Percentiles rank a stretch among this genome's conserved stretches.
phyloP scores from a whole-genome alignment of 2,113 vertebrate species.

The Aegotheles bennettii region DNA sequence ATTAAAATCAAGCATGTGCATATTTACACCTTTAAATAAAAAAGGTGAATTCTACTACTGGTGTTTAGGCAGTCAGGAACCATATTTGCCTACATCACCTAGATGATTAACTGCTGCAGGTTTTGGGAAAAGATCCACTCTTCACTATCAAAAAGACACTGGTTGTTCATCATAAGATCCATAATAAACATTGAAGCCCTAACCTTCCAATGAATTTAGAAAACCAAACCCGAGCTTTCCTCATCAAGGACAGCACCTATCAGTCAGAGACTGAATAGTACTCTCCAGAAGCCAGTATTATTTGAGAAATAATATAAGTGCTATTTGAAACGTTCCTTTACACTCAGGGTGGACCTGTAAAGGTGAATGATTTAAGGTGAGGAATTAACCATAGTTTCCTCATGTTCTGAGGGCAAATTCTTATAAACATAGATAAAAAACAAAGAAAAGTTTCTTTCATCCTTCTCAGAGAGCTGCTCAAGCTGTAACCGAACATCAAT shows the following conservation, averaged over 20 bases:
- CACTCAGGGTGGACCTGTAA: neutral
- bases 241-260: neutral
- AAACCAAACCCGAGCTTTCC: neutral
- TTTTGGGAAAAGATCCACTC: neutral
- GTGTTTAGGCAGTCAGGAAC: neutral
- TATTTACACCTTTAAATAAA: neutral
- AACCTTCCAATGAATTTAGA: neutral
- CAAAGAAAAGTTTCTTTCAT: neutral
- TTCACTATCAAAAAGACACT: neutral
- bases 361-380: neutral
- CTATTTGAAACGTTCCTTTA: neutral
- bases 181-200: neutral
- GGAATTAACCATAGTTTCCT: neutral
- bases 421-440: neutral
- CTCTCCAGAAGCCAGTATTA: neutral
- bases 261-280: neutral
- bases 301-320: neutral
- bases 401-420: neutral
- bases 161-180: neutral
- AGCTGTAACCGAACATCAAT: neutral
- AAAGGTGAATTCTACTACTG: neutral
- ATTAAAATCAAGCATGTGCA: neutral
- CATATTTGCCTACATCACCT: neutral
- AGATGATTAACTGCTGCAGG: neutral
- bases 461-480: neutral